phyloP scores from a whole-genome alignment of 2,888 invertebrate species.

The Cataglyphis albicans region DNA sequence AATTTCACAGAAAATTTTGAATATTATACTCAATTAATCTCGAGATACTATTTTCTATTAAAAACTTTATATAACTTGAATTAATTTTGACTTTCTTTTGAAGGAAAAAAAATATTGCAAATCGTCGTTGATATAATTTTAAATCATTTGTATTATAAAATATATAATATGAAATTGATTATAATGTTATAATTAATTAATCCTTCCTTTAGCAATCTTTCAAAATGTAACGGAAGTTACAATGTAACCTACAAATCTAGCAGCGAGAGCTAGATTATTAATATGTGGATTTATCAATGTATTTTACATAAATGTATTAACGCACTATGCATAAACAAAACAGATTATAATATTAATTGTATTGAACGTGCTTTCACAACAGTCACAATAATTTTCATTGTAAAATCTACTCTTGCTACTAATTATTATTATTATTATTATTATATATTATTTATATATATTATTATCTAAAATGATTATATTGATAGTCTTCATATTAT shows the following conservation, averaged over 20 bases:
- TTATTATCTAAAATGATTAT: conserved; percentile 9
- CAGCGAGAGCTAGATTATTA: neutral
- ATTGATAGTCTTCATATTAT: neutral
- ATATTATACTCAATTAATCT: too few species aligned
- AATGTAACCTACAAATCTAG: neutral
- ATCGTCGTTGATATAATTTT: conserved; percentile 1
- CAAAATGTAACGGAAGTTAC: neutral
- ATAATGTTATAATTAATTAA: neutral
- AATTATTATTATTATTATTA: neutral
- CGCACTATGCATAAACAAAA: neutral
- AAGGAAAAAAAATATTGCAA: neutral
- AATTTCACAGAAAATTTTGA: neutral
- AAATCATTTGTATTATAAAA: neutral
- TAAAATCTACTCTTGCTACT: neutral
- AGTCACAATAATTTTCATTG: neutral
- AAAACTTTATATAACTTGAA: neutral
- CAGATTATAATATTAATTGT: too few species aligned
- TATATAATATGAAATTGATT: conserved; percentile 6
- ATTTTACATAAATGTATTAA: neutral
- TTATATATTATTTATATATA: neutral
- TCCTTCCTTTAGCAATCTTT: neutral
- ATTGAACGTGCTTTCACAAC: neutral
- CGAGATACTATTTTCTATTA: too few species aligned
- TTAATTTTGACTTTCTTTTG: neutral
- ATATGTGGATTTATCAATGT: neutral